Evolutionary conservation across 2,113 vertebrate species (phyloP).

Genomic region (Tricholaema leucomelas): DNA sequence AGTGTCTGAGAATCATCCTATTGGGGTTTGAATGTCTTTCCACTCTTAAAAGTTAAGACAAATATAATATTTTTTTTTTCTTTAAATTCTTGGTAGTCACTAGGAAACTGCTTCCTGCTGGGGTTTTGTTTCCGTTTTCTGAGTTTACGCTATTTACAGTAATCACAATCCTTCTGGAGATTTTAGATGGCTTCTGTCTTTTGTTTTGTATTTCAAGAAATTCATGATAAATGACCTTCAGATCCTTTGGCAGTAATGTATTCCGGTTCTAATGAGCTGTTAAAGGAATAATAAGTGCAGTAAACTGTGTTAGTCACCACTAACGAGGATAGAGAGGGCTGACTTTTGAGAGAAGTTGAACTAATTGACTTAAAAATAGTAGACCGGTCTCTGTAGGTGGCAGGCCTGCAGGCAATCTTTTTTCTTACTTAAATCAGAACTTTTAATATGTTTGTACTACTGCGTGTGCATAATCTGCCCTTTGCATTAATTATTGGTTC

Average conservation of each 20-base stretch:
- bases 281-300: conserved; percentile 58
- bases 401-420: conserved; percentile 33
- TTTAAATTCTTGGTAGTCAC: not conserved
- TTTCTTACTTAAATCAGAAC: conserved; percentile 34
- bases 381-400: conserved; percentile 34
- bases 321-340: conserved; percentile 46
- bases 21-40: not conserved
- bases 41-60: not conserved
- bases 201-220: conserved; percentile 33
- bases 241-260: conserved; percentile 18
- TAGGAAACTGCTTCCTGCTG: not conserved
- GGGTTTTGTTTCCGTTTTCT: not conserved
- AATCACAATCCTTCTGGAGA: not conserved
- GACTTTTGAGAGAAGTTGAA: conserved; percentile 35
- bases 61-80: not conserved
- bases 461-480: conserved; percentile 19
- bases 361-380: conserved; percentile 71
- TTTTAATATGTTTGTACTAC: conserved; percentile 33
- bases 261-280: conserved; percentile 61
- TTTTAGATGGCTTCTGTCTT: not conserved
- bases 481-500: not conserved
- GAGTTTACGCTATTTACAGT: not conserved
- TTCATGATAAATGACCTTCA: conserved; percentile 42
- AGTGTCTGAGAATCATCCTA: not conserved
- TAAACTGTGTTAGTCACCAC: conserved; percentile 57